Percentiles rank a stretch among this genome's conserved stretches.
phyloP scores from a whole-genome alignment of 2,113 vertebrate genomes.

The Pithys albifrons region DNA sequence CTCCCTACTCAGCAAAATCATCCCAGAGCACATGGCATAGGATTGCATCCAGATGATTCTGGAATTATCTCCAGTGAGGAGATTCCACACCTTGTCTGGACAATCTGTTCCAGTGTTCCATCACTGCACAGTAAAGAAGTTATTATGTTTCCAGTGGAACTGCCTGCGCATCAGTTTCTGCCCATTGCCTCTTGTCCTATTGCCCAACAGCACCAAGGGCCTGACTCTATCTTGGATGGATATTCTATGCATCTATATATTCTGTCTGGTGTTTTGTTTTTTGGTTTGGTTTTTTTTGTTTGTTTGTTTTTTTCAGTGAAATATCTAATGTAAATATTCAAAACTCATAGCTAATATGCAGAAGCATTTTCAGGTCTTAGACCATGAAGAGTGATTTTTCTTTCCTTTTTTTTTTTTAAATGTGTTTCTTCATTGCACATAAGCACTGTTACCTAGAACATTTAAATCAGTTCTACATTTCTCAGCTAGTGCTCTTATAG shows the following conservation, averaged over 20 bases:
- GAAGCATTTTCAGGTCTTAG: neutral
- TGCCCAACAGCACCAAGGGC: neutral
- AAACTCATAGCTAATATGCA: neutral
- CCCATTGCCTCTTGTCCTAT: accelerated
- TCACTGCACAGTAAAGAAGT: neutral
- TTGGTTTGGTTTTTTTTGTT: neutral
- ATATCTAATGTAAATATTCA: neutral
- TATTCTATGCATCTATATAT: neutral
- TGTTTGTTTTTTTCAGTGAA: neutral
- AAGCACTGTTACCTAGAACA: neutral
- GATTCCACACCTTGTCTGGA: accelerated
- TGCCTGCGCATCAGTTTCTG: neutral
- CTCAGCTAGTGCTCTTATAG: neutral
- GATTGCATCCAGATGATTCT: neutral
- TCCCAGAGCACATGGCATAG: neutral
- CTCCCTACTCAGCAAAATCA: neutral
- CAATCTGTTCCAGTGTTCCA: neutral
- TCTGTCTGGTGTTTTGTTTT: neutral
- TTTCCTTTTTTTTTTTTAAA: neutral
- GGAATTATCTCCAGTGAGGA: neutral
- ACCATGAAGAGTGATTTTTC: neutral
- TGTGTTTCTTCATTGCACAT: neutral
- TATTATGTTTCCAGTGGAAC: neutral
- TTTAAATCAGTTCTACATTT: neutral
- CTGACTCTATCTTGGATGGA: neutral